Conservation (phyloP, 2,888 invertebrate genomes). For the Platycheirus albimanus region DNA sequence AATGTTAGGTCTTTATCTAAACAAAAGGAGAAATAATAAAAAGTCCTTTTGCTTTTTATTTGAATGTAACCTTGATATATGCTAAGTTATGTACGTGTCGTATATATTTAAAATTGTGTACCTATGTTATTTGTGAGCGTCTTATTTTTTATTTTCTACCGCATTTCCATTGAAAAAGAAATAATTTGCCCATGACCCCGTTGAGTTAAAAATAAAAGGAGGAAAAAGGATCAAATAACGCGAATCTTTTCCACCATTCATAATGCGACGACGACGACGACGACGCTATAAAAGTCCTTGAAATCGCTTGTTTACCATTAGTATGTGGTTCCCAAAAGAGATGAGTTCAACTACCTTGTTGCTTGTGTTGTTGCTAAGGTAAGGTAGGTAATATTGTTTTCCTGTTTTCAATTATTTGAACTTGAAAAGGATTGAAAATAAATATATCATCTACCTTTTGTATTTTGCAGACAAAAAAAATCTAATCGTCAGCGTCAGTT, state of each 20-base stretch:
- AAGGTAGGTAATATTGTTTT: constrained; percentile 29
- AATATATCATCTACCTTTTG: constrained; percentile 13
- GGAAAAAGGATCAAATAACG: constrained; percentile 62
- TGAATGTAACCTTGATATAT: not conserved
- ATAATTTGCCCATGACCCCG: constrained; percentile 54
- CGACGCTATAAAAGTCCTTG: constrained; percentile 63
- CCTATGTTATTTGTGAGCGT: constrained; percentile 7
- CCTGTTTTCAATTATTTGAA: constrained; percentile 48
- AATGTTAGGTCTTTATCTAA: constrained; percentile 12
- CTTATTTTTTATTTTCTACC: constrained; percentile 41
- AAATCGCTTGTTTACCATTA: constrained; percentile 51
- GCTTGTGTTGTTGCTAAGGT: not conserved
- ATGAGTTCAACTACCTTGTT: constrained; percentile 58
- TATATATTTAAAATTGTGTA: not conserved
- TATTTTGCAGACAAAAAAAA: not conserved
- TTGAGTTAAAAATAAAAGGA: constrained; percentile 32
- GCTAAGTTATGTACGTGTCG: not conserved
- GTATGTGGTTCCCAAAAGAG: constrained; percentile 11
- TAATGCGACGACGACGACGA: constrained; percentile 58
- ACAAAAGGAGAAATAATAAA: constrained; percentile 10
- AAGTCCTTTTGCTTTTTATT: constrained; percentile 9
- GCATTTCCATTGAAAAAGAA: constrained; percentile 44
- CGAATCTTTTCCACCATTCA: constrained; percentile 51
- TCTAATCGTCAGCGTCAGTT: not conserved
- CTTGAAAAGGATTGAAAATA: constrained; percentile 38